A percentile compares a stretch with the other conserved stretches of the same genome.
phyloP scores from a whole-genome alignment of 2,113 vertebrate species.

The Chloropsis cyanopogon region DNA sequence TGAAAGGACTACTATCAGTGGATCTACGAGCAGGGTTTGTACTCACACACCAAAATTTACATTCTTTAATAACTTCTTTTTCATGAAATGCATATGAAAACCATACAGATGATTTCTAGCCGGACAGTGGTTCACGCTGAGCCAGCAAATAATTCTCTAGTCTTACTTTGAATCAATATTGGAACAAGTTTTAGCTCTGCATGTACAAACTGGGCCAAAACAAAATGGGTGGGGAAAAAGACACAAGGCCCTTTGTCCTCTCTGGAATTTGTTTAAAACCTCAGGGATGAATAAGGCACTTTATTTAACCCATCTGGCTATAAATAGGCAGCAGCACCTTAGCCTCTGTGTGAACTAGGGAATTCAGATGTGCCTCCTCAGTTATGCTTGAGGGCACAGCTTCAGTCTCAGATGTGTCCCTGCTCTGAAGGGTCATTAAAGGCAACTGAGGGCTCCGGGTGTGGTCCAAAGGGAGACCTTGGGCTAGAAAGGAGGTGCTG shows the following conservation, averaged over 20 bases:
- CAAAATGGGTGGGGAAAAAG: conserved; percentile 22
- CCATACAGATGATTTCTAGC: not conserved
- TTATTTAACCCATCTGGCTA: conserved; percentile 48
- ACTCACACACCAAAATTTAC: not conserved
- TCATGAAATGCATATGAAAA: not conserved
- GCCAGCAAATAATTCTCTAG: conserved; percentile 29
- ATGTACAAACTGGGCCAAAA: not conserved
- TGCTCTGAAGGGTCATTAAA: not conserved
- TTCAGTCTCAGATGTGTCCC: not conserved
- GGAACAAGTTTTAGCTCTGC: conserved; percentile 16
- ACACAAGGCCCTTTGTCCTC: conserved; percentile 55
- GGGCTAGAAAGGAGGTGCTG: not conserved
- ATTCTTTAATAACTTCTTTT: not conserved
- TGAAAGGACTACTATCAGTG: not conserved
- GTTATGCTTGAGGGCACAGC: not conserved
- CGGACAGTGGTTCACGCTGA: not conserved
- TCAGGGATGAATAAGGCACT: conserved; percentile 37
- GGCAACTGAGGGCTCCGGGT: not conserved
- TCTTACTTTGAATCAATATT: conserved; percentile 22
- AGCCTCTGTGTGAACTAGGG: not conserved
- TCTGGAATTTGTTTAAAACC: conserved; percentile 44
- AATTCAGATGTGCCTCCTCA: not conserved
- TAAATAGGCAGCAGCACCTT: conserved; percentile 43
- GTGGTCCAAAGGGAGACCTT: not conserved
- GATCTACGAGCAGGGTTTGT: not conserved